phyloP scores from a whole-genome alignment of 2,888 invertebrate genomes.

The Cyrtodaria siliqua region DNA sequence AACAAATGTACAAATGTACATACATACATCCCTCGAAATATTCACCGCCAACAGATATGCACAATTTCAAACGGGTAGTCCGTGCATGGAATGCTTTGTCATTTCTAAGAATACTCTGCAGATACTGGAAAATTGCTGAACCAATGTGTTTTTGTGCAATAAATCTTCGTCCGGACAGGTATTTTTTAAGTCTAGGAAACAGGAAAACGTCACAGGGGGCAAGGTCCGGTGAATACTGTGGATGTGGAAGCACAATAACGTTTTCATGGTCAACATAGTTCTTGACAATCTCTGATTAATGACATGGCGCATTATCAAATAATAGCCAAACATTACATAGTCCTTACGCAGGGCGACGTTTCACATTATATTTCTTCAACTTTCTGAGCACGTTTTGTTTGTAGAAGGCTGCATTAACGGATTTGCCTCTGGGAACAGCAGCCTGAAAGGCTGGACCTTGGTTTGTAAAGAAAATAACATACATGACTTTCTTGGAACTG shows the following conservation, averaged over 20 bases:
- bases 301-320: slow-evolving; percentile 15
- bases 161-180: slow-evolving; percentile 1
- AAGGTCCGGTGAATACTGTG: background rate
- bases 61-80: no score
- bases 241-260: background rate
- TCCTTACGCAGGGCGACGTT: slow-evolving; percentile 7
- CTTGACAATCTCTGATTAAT: background rate
- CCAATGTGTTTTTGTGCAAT: background rate
- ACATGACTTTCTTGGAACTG: background rate
- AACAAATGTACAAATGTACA: no score
- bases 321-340: background rate
- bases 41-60: no score
- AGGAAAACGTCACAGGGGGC: background rate
- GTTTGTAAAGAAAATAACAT: background rate
- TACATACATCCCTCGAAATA: no score
- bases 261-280: slow-evolving; percentile 2
- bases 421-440: slow-evolving; percentile 1
- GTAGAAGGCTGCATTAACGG: slow-evolving; percentile 7
- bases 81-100: slow-evolving; percentile 14
- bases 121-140: slow-evolving; percentile 4
- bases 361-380: slow-evolving; percentile 7
- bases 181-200: slow-evolving; percentile 2
- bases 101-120: slow-evolving; percentile 3
- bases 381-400: slow-evolving; percentile 2
- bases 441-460: background rate